Percentiles rank a stretch among this genome's conserved stretches.
Conservation (phyloP, 2,113 vertebrate species). For the Strigops habroptila region DNA sequence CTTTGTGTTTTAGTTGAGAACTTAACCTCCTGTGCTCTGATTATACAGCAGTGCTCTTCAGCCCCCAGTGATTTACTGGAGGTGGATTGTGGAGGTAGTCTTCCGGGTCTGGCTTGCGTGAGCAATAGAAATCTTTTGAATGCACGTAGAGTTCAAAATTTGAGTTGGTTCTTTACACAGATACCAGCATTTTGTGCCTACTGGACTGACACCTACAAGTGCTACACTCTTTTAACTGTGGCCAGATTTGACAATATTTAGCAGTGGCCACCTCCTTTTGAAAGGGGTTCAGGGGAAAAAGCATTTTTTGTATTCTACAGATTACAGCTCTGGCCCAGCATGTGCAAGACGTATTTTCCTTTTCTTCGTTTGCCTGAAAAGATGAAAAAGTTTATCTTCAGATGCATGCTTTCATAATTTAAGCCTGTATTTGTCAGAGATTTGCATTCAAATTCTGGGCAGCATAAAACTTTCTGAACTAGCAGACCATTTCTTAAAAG, state of each 20-base stretch:
- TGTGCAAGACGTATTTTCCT: neutral
- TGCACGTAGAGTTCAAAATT: neutral
- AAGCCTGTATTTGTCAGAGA: neutral
- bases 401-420: neutral
- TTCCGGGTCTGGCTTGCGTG: neutral
- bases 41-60: neutral
- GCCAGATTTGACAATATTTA: neutral
- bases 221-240: neutral
- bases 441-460: neutral
- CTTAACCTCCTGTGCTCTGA: neutral
- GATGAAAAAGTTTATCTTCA: neutral
- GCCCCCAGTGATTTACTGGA: neutral
- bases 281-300: neutral
- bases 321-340: too few relatives aligned
- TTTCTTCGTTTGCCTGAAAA: neutral
- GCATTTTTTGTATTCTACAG: neutral
- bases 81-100: neutral
- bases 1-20: neutral
- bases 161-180: neutral
- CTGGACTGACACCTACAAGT: neutral
- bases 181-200: too few relatives aligned
- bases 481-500: neutral
- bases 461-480: neutral
- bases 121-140: fast-evolving
- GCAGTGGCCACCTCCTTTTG: neutral